Conservation (phyloP, 2,888 invertebrate genomes). For the Glaucopsyche alexis region DNA sequence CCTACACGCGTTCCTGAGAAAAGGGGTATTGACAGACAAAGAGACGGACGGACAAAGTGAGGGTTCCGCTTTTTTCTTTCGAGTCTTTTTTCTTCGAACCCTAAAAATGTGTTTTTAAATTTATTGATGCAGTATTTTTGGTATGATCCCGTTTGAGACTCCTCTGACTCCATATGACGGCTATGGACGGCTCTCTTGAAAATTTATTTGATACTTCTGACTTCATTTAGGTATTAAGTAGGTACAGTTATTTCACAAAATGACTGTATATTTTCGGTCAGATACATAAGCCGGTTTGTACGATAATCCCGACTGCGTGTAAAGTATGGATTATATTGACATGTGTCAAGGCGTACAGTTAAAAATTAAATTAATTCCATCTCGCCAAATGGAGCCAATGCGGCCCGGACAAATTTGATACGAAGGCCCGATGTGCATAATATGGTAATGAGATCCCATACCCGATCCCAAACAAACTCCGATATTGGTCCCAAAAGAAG, state of each 20-base stretch:
- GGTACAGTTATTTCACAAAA: neutral
- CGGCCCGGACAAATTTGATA: conserved; percentile 34
- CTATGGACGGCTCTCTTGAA: no score
- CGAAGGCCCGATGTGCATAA: conserved; percentile 42
- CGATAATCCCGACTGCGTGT: neutral
- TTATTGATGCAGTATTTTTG: no score
- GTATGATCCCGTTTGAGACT: no score
- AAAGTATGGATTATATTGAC: neutral
- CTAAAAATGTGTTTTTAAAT: no score
- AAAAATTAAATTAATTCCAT: conserved; percentile 26
- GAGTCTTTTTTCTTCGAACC: no score
- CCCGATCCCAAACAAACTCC: conserved; percentile 43
- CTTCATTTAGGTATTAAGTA: neutral
- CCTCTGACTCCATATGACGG: no score
- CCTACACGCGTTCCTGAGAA: no score
- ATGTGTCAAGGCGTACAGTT: neutral
- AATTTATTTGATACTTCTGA: neutral
- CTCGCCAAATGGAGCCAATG: conserved; percentile 31
- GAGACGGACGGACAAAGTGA: no score
- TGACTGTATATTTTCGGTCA: neutral
- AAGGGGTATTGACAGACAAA: no score
- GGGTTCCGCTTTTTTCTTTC: no score
- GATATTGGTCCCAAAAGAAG: conserved; percentile 40
- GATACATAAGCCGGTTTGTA: conserved; percentile 18
- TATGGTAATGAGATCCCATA: conserved; percentile 46